Evolutionary conservation across 2,888 invertebrate species (phyloP), one percentile per base, ranked within the genome.

Genomic region (Timema cristinae): DNA sequence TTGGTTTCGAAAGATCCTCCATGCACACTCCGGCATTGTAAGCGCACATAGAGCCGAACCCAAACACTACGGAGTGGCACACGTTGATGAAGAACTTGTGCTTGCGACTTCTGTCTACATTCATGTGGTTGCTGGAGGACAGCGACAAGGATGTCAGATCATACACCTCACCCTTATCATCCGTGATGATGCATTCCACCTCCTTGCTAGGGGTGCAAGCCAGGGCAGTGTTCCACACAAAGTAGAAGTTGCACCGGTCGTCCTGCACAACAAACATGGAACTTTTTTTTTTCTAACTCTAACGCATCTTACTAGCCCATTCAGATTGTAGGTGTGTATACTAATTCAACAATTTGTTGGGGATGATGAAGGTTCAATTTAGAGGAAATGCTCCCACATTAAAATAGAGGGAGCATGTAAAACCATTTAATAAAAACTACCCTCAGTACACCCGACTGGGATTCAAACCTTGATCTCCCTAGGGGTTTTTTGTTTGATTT

Each of bases 21-120:
- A 63, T 47, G 47, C 63, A 63, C 9, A 63, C 9, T 32, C 47
- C 63, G 9, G 63, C 8, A 7, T 47, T 7, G 7, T 16, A 47
- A 48, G 47, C 7, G 63, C 63, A 63, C 32, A 63, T 11, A 47
- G 7, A 47, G 16, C 16, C 47, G n/a, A 16, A 63, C 11, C 63
- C 63, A 47, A 32, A 32, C 2, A 63, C 63, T 2, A 63, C 32
- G 7, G 63, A 63, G 63, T 48, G 63, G n/a, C 63, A 63, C 9
- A 63, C 63, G n/a, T 63, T 63, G 63, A 63, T 63, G 63, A 48
- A 11, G n/a, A 63, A 63, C n/a, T 63, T 63, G 16, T 10, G 9
- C 59, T 11, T 9, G 7, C n/a, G 63, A 48, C 63, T 32, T 11
- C 47, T 32, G 63, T 63, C 9, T 13, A n/a, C 6, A 48, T 6